A percentile compares a stretch with the other conserved stretches of the same genome.
These are phyloP conservation scores for Polypterus senegalus DNA, from an alignment of 2,113 vertebrate species.

Conservation along the genomic window DNA sequence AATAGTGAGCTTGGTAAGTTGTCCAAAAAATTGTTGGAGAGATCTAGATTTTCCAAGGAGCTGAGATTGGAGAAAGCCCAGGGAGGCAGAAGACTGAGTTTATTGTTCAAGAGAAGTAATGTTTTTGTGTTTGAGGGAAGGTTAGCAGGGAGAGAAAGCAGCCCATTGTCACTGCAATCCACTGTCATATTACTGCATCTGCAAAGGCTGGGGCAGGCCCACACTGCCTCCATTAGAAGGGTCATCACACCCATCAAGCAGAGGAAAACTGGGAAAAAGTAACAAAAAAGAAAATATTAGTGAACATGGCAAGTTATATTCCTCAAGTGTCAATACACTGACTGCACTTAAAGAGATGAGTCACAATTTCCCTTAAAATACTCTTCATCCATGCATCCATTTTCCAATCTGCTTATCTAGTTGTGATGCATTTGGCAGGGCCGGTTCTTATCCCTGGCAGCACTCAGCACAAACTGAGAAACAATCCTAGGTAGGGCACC, in stretches of 20 bases:
- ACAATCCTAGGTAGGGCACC: too few relatives aligned
- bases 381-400: too few relatives aligned
- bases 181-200: slow-evolving; percentile 70
- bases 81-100: slow-evolving; percentile 64
- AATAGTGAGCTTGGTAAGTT: slow-evolving; percentile 78
- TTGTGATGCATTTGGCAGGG: too few relatives aligned
- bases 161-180: slow-evolving; percentile 78
- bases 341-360: too few relatives aligned
- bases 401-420: too few relatives aligned
- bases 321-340: too few relatives aligned
- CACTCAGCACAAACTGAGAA: too few relatives aligned
- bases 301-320: background rate
- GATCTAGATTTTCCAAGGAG: slow-evolving; percentile 77
- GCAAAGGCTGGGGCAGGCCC: slow-evolving; percentile 73
- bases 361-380: too few relatives aligned
- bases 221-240: slow-evolving; percentile 44
- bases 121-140: slow-evolving; percentile 68
- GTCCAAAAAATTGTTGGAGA: slow-evolving; percentile 95
- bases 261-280: slow-evolving; percentile 50
- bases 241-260: slow-evolving; percentile 58
- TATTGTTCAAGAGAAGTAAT: slow-evolving; percentile 89
- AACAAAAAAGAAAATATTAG: slow-evolving; percentile 9
- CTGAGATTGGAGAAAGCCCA: slow-evolving; percentile 79
- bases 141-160: slow-evolving; percentile 68
- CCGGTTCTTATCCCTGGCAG: too few relatives aligned